Base-by-base conservation (phyloP, 92 coral and sea anemone species). In the Siderastrea siderea region DNA sequence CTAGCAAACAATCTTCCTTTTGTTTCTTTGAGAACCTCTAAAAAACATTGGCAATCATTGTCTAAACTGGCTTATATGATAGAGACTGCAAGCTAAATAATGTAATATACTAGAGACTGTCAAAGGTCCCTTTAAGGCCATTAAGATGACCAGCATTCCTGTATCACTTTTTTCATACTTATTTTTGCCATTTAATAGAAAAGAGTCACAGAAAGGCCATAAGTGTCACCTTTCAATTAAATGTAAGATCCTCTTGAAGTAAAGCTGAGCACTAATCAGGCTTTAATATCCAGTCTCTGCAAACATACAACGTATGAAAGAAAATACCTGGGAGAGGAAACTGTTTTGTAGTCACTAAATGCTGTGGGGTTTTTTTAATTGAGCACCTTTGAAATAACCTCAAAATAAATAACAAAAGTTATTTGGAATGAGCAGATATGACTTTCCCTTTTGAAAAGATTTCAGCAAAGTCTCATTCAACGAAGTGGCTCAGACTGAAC, bases 11-110 rank as follows among this genome's bases (percentile, higher is more conserved):
- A 68, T 55, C 91, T 72, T 75, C 80, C 71, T 69, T 81, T 59
- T 16, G 84, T 77, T 84, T 84, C 86, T 71, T 84, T 80, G 52
- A 76, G 88, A 71, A 85, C 88, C 73, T 90, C 90, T 86, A 68
- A 71, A 71, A 71, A 71, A 68, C 44, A 10, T 19, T 43, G 48
- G 48, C 12, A 60, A 60, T 8, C 65, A 60, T 14, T 8, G 65
- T 60, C 65, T 60, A 14, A 60, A 60, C 65, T 60, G 13, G 45
- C 38, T 64, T 17, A 2, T 15, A 64, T 3, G 7, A 64, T 64
- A 5, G 16, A 13, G 38, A 19, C 7, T 67, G 7, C 55, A 51
- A 51, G 4, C 5, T 5, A 43, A 2, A 26, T 43, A 19, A 47
- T 67, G 47, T 67, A 19, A 67, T 19, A 19, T 26, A 16, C 19